These are phyloP conservation scores for Masnerella sp. DNA, from an alignment of 2,888 invertebrate species.

Conservation along the genomic window DNA sequence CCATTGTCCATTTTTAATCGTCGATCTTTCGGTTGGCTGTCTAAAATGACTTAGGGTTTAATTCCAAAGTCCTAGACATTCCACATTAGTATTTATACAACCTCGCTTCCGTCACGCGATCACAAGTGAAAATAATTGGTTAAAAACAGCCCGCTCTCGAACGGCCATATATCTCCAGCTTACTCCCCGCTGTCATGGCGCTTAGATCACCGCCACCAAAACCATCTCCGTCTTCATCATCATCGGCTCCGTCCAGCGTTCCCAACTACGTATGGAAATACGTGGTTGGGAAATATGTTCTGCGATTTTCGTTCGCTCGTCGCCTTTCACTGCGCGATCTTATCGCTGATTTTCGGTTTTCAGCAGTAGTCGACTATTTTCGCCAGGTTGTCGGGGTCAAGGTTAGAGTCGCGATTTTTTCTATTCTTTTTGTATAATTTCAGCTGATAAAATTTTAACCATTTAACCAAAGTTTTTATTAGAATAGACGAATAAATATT, in stretches of 20 bases:
- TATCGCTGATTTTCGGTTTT: constrained; percentile 13
- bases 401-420: too few species aligned
- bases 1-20: constrained; percentile 9
- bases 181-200: constrained; percentile 77
- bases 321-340: constrained; percentile 21
- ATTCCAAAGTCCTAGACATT: constrained; percentile 45
- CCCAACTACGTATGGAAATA: constrained; percentile 35
- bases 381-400: too few species aligned
- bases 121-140: constrained; percentile 78
- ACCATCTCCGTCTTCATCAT: constrained; percentile 62
- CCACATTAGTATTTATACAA: constrained; percentile 53
- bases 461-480: too few species aligned
- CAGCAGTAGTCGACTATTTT: too few species aligned
- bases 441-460: too few species aligned
- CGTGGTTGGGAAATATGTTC: constrained; percentile 69
- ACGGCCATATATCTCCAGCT: constrained; percentile 77
- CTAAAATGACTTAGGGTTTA: constrained; percentile 28
- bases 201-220: constrained; percentile 75
- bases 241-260: constrained; percentile 19
- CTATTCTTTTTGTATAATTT: too few species aligned
- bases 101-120: constrained; percentile 80
- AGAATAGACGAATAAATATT: too few species aligned
- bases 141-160: constrained; percentile 76
- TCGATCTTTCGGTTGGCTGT: constrained; percentile 8
- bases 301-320: constrained; percentile 54